phyloP scores from a whole-genome alignment of 2,113 vertebrate species.

The Nettapus auritus region DNA sequence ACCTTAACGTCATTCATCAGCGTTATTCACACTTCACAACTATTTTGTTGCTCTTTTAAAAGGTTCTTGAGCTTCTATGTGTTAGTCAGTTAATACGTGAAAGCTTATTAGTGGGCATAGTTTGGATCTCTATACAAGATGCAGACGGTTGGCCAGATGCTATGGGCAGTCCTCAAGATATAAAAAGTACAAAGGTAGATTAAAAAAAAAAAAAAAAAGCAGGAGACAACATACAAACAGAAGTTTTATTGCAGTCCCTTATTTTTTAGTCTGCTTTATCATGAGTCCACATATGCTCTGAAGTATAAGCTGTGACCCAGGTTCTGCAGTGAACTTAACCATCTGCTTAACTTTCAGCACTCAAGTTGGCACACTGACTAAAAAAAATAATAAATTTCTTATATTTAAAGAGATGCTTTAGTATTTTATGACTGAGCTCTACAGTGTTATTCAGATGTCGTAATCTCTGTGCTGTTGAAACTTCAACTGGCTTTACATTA shows the following conservation, averaged over 20 bases:
- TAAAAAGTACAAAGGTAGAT: not conserved
- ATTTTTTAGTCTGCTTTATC: not conserved
- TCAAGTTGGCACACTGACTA: not conserved
- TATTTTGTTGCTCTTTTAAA: not conserved
- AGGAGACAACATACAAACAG: not conserved
- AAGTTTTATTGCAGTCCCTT: not conserved
- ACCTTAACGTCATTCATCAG: not conserved
- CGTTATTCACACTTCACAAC: not conserved
- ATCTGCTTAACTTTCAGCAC: not conserved
- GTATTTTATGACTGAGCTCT: not conserved
- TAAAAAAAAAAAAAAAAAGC: constrained; percentile 16
- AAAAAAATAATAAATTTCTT: not conserved
- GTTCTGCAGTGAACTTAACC: not conserved
- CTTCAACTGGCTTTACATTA: not conserved
- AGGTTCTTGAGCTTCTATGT: not conserved
- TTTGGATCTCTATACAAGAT: not conserved
- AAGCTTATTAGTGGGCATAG: not conserved
- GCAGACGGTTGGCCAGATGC: not conserved
- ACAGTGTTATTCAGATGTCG: not conserved
- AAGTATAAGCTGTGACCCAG: not conserved
- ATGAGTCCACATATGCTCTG: not conserved
- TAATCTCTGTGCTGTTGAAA: not conserved
- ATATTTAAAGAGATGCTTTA: not conserved
- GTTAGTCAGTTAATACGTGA: not conserved
- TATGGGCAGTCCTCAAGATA: not conserved